Conservation (phyloP, 2,888 invertebrate species). For the Dexiosoma caninum region DNA sequence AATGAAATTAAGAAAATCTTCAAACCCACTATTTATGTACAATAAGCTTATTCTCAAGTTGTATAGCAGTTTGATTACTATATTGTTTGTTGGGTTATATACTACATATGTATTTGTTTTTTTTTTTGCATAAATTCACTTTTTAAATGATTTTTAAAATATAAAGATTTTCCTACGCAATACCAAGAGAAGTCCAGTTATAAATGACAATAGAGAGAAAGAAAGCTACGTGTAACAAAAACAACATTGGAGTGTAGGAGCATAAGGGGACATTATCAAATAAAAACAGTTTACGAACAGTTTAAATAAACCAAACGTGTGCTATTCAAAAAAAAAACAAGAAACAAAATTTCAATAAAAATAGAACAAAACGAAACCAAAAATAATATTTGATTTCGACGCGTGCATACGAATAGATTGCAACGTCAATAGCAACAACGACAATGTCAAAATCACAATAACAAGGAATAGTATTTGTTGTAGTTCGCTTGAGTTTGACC, state of each 20-base stretch:
- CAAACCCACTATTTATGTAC: no score
- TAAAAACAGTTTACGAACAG: constrained; percentile 39
- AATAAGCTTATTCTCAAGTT: no score
- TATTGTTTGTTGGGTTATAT: no score
- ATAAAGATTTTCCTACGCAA: neutral
- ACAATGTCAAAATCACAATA: constrained; percentile 27
- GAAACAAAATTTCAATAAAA: neutral
- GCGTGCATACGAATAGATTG: constrained; percentile 53
- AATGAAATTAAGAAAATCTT: no score
- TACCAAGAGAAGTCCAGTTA: constrained; percentile 9
- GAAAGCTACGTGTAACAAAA: constrained; percentile 11
- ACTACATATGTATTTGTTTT: no score
- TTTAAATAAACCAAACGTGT: constrained; percentile 58
- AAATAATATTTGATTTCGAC: constrained; percentile 43
- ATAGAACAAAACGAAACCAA: constrained; percentile 23
- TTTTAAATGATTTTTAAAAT: neutral
- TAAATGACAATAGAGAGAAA: constrained; percentile 16
- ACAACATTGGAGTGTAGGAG: constrained; percentile 11
- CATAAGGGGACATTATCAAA: constrained; percentile 48
- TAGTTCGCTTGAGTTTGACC: constrained; percentile 60
- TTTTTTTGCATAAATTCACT: no score
- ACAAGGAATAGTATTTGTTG: constrained; percentile 32
- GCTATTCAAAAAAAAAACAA: constrained; percentile 28
- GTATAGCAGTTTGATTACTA: no score
- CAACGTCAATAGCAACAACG: constrained; percentile 31